Evolutionary conservation across 2,888 invertebrate species (phyloP).

Genomic region (Dynastes grantii): DNA sequence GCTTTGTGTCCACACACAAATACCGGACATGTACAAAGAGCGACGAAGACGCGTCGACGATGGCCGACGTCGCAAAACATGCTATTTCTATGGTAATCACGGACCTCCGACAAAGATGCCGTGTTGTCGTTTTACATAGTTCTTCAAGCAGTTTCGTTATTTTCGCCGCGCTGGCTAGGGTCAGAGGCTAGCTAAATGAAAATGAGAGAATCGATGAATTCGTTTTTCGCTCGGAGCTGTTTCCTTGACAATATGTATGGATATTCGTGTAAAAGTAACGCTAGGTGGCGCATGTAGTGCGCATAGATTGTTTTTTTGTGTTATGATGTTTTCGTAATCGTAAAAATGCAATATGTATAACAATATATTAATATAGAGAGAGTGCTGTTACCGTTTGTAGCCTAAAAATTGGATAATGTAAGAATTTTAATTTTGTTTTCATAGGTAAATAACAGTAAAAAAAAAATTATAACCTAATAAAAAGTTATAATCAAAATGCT

Average conservation of each 20-base stretch:
- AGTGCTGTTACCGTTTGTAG: too few relatives aligned
- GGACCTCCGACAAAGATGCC: slow-evolving; percentile 55
- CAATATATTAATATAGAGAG: too few relatives aligned
- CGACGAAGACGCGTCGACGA: neutral
- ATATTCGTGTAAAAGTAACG: neutral
- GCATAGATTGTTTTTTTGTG: neutral
- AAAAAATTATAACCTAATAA: too few relatives aligned
- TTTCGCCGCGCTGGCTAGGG: neutral
- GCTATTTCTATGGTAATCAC: slow-evolving; percentile 60
- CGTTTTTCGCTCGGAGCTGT: slow-evolving; percentile 24
- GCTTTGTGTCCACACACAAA: slow-evolving; percentile 59
- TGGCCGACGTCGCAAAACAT: slow-evolving; percentile 55
- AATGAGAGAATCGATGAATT: neutral
- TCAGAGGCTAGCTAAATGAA: neutral
- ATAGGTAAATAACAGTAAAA: too few relatives aligned
- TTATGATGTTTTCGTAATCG: neutral
- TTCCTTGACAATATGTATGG: neutral
- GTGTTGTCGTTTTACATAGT: slow-evolving; percentile 55
- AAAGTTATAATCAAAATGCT: too few relatives aligned
- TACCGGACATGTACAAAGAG: slow-evolving; percentile 2
- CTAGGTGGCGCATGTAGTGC: too few relatives aligned
- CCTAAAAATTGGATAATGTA: too few relatives aligned
- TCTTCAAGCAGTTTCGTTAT: slow-evolving; percentile 52
- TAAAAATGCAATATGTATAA: neutral
- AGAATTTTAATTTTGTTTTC: too few relatives aligned